Conservation (phyloP, 92 coral and sea anemone species). For the Siderastrea radians region DNA sequence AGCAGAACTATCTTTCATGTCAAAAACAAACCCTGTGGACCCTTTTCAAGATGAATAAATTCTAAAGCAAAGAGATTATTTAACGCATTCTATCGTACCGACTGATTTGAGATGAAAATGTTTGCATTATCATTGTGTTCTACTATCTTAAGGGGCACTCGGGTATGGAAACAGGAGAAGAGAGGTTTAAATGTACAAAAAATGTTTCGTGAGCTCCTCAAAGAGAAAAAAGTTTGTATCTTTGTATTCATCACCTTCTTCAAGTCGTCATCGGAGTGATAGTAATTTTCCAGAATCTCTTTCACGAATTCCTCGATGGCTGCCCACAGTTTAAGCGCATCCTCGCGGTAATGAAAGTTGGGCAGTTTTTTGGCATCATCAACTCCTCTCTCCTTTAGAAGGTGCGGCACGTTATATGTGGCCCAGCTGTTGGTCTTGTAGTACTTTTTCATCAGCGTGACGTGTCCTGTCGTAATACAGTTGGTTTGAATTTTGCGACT, state of each 20-base stretch:
- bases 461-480: slow-evolving; percentile 14
- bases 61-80: no score
- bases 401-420: slow-evolving; percentile 50
- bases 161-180: no score
- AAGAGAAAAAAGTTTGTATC: no score
- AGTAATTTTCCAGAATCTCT: slow-evolving; percentile 52
- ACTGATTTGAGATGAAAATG: not conserved
- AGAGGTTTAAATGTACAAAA: not conserved
- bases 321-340: slow-evolving; percentile 57
- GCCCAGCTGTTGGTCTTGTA: slow-evolving; percentile 29
- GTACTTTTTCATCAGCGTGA: slow-evolving; percentile 32
- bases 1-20: no score
- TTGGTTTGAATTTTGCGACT: no score
- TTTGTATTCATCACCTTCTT: slow-evolving; percentile 10
- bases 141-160: no score
- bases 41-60: no score
- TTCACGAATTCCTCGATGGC: slow-evolving; percentile 58
- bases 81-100: no score
- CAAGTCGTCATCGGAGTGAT: slow-evolving; percentile 39
- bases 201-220: not conserved
- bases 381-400: slow-evolving; percentile 68
- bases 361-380: slow-evolving; percentile 66
- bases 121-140: not conserved
- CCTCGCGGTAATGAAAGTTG: slow-evolving; percentile 68
- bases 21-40: no score